Percentiles rank a stretch among this genome's conserved stretches.
Conservation (phyloP, 92 coral and sea anemone species). For the Palythoa heliodiscus region DNA sequence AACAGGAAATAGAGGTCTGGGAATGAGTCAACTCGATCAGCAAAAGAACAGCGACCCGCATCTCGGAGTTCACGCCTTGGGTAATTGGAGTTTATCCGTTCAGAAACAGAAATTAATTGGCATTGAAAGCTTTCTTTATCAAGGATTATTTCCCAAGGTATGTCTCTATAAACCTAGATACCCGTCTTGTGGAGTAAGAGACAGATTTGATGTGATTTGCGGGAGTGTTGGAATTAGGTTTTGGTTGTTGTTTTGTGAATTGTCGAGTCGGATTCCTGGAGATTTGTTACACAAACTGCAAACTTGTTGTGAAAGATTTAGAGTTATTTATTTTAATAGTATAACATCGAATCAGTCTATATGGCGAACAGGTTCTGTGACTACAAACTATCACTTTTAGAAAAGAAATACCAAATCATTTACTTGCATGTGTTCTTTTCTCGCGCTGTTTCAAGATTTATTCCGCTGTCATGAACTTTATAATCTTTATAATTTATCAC, state of each 20-base stretch:
- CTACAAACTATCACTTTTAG: not conserved
- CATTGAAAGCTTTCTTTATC: not conserved
- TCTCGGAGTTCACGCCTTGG: conserved; percentile 32
- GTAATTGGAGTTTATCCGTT: conserved; percentile 27
- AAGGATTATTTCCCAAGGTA: conserved; percentile 20
- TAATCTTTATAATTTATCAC: not conserved
- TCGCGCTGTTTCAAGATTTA: not conserved
- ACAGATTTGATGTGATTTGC: not conserved
- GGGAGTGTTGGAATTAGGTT: conserved; percentile 28
- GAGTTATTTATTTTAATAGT: not conserved
- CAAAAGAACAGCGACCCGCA: conserved; percentile 26
- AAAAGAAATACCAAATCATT: conserved; percentile 4
- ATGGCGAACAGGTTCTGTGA: not conserved
- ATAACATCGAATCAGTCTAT: not conserved
- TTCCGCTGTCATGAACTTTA: not conserved
- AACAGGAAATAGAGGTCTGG: conserved; percentile 49
- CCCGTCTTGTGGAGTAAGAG: not conserved
- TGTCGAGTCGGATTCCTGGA: not conserved
- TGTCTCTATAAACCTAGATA: not conserved
- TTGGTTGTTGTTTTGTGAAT: not conserved
- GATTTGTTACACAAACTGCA: not conserved
- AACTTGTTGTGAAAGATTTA: not conserved
- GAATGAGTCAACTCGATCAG: conserved; percentile 28
- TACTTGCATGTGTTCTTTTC: not conserved
- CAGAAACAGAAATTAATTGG: not conserved